Percentiles rank a stretch among this genome's conserved stretches.
Conservation (phyloP, 2,113 vertebrate genomes). For the Xiphophorus hellerii region DNA sequence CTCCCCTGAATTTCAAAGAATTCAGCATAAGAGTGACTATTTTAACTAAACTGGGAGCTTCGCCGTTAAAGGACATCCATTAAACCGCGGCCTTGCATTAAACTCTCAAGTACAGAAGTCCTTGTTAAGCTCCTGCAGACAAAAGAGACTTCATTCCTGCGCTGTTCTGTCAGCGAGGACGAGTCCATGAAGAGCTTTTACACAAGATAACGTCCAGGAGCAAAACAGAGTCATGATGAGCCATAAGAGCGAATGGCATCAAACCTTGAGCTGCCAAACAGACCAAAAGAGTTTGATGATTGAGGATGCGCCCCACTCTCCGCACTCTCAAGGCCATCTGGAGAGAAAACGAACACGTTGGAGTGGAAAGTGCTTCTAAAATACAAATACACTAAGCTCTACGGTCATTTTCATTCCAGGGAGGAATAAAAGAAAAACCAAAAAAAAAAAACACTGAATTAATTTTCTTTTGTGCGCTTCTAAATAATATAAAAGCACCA, state of each 20-base stretch:
- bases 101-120: constrained; percentile 11
- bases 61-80: neutral
- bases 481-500: neutral
- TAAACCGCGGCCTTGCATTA: constrained; percentile 1
- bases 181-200: constrained; percentile 28
- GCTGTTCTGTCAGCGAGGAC: neutral
- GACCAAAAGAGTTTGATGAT: constrained; percentile 25
- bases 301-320: constrained; percentile 14
- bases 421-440: no score
- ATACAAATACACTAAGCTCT: constrained; percentile 6
- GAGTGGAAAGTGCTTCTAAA: neutral
- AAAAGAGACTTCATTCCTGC: neutral
- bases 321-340: constrained; percentile 24
- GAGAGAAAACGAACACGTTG: constrained; percentile 13
- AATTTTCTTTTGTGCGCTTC: neutral
- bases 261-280: constrained; percentile 55
- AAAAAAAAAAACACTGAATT: no score
- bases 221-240: constrained; percentile 31
- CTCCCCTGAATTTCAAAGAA: neutral
- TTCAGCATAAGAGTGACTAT: neutral
- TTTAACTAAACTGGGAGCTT: no score
- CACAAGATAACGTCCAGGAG: constrained; percentile 6
- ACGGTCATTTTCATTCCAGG: neutral
- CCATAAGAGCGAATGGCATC: constrained; percentile 48
- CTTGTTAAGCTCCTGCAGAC: neutral